phyloP scores from a whole-genome alignment of 2,888 invertebrate genomes.

The Stenodema calcarata region DNA sequence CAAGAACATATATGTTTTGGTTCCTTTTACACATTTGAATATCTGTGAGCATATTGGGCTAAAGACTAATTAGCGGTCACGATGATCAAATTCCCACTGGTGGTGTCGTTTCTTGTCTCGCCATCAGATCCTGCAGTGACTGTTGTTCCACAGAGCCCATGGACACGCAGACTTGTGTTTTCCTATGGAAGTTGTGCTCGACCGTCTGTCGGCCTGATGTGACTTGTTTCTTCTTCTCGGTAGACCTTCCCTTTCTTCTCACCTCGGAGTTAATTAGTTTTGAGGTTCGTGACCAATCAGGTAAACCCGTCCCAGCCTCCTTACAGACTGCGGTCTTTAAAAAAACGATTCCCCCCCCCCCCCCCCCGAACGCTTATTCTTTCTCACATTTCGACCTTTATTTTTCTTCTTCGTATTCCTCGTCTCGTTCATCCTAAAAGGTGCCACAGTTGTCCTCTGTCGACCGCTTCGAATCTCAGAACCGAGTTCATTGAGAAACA shows the following conservation, averaged over 20 bases:
- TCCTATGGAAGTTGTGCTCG: not conserved
- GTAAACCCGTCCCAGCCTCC: not conserved
- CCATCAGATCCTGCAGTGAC: too few species aligned
- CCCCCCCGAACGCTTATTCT: not conserved
- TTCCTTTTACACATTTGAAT: too few species aligned
- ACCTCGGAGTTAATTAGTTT: constrained; percentile 8
- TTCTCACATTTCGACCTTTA: not conserved
- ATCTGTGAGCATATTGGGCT: too few species aligned
- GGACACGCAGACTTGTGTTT: not conserved
- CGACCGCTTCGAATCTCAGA: not conserved
- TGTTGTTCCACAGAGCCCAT: not conserved
- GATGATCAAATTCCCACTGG: too few species aligned
- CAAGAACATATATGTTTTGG: too few species aligned
- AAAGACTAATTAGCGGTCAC: too few species aligned
- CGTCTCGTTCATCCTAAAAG: not conserved
- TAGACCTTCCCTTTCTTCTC: not conserved
- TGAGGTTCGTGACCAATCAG: constrained; percentile 22
- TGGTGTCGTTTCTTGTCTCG: too few species aligned
- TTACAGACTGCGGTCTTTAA: not conserved
- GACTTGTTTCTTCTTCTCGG: not conserved
- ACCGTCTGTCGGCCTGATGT: not conserved
- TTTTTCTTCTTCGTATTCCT: not conserved
- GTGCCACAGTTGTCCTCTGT: not conserved
- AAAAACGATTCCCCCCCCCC: not conserved
- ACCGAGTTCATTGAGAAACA: too few species aligned